A percentile compares a stretch with the other conserved stretches of the same genome.
These are phyloP conservation scores for Istiophorus platypterus DNA, from an alignment of 2,113 vertebrate species.

Conservation along the genomic window DNA sequence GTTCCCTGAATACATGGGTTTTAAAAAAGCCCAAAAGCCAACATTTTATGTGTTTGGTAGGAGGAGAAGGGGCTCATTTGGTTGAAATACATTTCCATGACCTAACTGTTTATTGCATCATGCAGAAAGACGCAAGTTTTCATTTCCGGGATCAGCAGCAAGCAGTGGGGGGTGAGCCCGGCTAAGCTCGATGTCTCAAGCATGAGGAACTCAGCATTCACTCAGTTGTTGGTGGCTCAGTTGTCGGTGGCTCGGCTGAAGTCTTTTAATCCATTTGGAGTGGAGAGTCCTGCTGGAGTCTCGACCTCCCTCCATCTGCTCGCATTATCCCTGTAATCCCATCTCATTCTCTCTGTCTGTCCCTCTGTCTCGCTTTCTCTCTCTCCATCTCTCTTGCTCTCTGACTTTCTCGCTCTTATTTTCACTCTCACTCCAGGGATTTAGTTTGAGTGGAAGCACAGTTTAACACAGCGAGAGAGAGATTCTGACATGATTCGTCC, in stretches of 20 bases:
- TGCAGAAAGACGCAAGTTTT: conserved; percentile 57
- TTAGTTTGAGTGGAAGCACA: conserved; percentile 73
- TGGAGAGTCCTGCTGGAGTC: conserved; percentile 78
- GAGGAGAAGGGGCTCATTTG: background rate
- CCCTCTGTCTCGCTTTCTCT: conserved; percentile 21
- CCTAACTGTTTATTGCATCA: conserved; percentile 17
- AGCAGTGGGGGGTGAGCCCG: background rate
- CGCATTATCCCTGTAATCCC: conserved; percentile 89
- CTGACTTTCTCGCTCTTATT: conserved; percentile 51
- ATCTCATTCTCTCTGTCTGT: conserved; percentile 82
- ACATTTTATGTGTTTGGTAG: conserved; percentile 26
- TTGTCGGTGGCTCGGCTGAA: conserved; percentile 63
- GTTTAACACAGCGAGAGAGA: conserved; percentile 58
- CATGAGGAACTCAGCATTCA: conserved; percentile 37
- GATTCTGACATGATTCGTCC: conserved; percentile 61
- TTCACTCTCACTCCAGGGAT: conserved; percentile 81
- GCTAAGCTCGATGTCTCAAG: conserved; percentile 45
- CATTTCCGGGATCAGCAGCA: conserved; percentile 56
- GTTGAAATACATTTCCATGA: conserved; percentile 25
- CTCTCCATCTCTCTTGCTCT: conserved; percentile 28
- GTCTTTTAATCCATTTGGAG: conserved; percentile 86
- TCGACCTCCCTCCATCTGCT: conserved; percentile 87
- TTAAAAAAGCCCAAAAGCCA: background rate
- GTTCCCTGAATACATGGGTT: conserved; percentile 42
- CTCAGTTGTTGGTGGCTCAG: conserved; percentile 53